Percentiles rank a stretch among this genome's conserved stretches.
Conservation (phyloP, 2,113 vertebrate species). For the Apistogramma diplotaenia region DNA sequence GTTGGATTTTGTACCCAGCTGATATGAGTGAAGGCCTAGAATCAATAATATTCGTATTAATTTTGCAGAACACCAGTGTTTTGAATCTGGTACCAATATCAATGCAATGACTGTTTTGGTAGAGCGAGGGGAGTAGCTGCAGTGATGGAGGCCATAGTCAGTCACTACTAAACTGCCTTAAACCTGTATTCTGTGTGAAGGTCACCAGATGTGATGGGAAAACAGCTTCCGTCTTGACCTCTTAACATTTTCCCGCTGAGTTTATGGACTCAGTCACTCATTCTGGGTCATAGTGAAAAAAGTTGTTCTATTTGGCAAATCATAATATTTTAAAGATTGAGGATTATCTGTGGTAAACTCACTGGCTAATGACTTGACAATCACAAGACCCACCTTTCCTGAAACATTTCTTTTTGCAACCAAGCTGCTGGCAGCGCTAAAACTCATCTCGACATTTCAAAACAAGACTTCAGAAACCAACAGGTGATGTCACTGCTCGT, state of each 20-base stretch:
- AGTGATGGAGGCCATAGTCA: not conserved
- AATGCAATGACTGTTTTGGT: not conserved
- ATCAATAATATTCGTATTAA: no score
- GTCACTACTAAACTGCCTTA: not conserved
- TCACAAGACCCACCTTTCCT: not conserved
- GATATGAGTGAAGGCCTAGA: no score
- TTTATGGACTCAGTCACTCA: accelerated
- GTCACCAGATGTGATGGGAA: not conserved
- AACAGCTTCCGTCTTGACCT: not conserved
- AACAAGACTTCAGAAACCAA: not conserved
- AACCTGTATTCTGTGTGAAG: not conserved
- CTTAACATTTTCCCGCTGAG: not conserved
- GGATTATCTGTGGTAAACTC: not conserved
- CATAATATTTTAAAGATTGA: not conserved
- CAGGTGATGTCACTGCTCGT: no score
- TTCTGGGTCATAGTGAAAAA: not conserved
- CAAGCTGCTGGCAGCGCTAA: not conserved
- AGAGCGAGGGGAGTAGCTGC: not conserved
- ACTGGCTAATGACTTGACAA: not conserved
- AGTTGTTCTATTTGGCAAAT: not conserved
- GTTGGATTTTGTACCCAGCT: not conserved
- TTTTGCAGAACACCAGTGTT: not conserved
- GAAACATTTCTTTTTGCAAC: not conserved
- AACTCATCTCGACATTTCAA: not conserved
- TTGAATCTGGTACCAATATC: not conserved